Percentiles rank a stretch among this genome's conserved stretches.
These are phyloP conservation scores for Amphibalanus amphitrite DNA, from an alignment of 1,140 invertebrate genomes.

Conservation along the genomic window DNA sequence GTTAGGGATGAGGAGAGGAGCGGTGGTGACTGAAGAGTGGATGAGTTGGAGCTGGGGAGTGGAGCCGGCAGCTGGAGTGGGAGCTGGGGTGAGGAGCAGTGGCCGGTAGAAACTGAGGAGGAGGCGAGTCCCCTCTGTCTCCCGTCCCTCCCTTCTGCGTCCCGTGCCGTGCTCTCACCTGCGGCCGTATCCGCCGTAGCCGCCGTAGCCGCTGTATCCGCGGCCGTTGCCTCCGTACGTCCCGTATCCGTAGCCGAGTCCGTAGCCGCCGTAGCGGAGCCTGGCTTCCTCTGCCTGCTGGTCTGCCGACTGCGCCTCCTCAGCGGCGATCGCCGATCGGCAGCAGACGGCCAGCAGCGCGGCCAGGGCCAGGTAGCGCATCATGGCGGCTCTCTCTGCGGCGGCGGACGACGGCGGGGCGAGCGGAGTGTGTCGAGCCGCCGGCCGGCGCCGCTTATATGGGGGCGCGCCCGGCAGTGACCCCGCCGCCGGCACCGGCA, in stretches of 20 bases:
- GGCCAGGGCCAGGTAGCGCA: neutral
- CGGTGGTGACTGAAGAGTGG: too few species aligned
- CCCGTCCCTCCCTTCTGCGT: too few species aligned
- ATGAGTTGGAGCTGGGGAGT: too few species aligned
- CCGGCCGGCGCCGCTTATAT: neutral
- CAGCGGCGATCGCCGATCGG: neutral
- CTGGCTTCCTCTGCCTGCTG: neutral
- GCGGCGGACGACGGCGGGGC: too few species aligned
- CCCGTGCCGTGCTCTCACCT: neutral
- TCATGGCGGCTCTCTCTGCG: neutral
- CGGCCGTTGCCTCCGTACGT: neutral
- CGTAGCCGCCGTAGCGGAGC: neutral
- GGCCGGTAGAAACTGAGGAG: too few species aligned
- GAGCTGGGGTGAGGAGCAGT: too few species aligned
- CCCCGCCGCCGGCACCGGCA: too few species aligned
- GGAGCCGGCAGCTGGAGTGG: too few species aligned
- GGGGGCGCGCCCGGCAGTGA: too few species aligned
- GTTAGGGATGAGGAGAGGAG: too few species aligned
- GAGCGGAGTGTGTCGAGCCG: neutral
- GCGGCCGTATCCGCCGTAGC: neutral
- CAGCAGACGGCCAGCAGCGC: neutral
- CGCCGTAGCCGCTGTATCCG: neutral
- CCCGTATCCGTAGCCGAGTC: neutral
- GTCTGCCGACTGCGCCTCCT: neutral
- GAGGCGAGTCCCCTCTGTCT: too few species aligned